Percentiles rank a stretch among this genome's conserved stretches.
These are phyloP conservation scores for Phrynocephalus forsythii DNA, from an alignment of 2,797 vertebrate genomes.

Conservation along the genomic window DNA sequence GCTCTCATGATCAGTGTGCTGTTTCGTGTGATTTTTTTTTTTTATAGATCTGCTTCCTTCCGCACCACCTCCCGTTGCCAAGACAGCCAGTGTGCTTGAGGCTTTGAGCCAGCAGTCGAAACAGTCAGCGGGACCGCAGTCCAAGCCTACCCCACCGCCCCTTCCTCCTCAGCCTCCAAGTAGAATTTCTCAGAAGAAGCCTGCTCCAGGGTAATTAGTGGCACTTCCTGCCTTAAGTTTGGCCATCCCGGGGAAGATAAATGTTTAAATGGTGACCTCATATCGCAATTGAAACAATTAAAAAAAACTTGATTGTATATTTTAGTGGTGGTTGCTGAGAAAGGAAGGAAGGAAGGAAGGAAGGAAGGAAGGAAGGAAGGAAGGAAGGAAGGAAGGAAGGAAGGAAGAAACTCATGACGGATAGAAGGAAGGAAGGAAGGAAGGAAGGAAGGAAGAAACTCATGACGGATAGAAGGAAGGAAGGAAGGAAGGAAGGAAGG, in stretches of 20 bases:
- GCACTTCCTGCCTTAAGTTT: conserved; percentile 12
- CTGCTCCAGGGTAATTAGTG: conserved; percentile 82
- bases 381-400: no score
- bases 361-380: no score
- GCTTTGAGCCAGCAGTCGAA: conserved; percentile 87
- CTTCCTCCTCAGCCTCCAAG: conserved; percentile 83
- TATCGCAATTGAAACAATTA: neutral
- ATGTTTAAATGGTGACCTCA: neutral
- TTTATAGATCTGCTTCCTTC: conserved; percentile 79
- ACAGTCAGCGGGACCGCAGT: conserved; percentile 66
- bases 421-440: no score
- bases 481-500: no score
- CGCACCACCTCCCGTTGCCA: conserved; percentile 82
- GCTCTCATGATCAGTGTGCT: conserved; percentile 14
- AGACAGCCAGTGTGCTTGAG: conserved; percentile 85
- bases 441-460: no score
- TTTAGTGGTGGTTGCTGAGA: neutral
- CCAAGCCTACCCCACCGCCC: conserved; percentile 78
- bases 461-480: no score
- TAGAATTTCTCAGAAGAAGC: conserved; percentile 84
- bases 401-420: no score
- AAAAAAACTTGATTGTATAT: neutral
- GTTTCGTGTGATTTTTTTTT: neutral
- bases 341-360: neutral
- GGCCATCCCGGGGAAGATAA: neutral